Percentiles rank a stretch among this genome's conserved stretches.
Evolutionary conservation across 2,113 vertebrate genomes (phyloP).

Genomic region (Odocoileus hemionus): DNA sequence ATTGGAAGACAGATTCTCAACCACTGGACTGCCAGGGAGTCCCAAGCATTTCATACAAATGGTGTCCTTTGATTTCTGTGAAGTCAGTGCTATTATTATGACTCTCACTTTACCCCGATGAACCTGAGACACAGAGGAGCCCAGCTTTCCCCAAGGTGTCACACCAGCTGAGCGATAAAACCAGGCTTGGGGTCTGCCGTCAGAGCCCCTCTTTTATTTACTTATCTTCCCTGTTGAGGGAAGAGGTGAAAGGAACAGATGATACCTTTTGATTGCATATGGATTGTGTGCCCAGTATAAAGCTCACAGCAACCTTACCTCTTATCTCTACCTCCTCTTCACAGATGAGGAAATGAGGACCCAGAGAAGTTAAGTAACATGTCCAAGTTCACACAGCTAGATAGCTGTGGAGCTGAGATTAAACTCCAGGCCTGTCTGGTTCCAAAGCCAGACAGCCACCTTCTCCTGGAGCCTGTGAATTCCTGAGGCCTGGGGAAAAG

Average conservation of each 20-base stretch:
- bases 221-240: neutral
- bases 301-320: neutral
- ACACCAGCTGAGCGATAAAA: neutral
- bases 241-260: neutral
- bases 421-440: neutral
- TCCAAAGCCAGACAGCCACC: neutral
- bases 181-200: too few species aligned
- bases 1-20: neutral
- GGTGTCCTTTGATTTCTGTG: accelerated
- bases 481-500: neutral
- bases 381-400: neutral
- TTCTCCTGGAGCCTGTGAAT: neutral
- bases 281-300: neutral
- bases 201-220: too few species aligned
- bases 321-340: neutral
- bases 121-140: neutral
- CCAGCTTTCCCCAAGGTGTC: neutral
- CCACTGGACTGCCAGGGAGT: neutral
- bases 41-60: neutral
- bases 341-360: neutral
- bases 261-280: neutral
- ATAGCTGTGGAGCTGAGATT: neutral
- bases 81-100: too few species aligned
- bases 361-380: neutral
- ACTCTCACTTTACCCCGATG: neutral